phyloP scores from a whole-genome alignment of 2,113 vertebrate species.

The Phalacrocorax carbo region DNA sequence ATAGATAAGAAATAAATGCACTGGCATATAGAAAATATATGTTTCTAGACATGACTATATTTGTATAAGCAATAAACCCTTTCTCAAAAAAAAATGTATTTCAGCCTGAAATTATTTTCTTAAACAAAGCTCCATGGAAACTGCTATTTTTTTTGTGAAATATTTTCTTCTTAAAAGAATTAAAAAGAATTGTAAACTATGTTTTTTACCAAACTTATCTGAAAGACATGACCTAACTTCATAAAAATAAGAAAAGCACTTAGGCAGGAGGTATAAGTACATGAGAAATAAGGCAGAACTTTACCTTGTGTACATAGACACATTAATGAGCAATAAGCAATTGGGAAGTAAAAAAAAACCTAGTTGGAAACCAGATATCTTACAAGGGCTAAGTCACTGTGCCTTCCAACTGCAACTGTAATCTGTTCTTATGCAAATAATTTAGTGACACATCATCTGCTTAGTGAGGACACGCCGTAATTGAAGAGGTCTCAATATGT shows the following conservation, averaged over 20 bases:
- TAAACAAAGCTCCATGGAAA: not conserved
- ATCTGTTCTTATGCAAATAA: not conserved
- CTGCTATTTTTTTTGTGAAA: not conserved
- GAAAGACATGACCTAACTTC: not conserved
- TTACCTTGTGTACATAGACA: not conserved
- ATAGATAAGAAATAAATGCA: not conserved
- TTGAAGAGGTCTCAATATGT: not conserved
- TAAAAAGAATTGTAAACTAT: not conserved
- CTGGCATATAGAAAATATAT: not conserved
- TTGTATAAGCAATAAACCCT: not conserved
- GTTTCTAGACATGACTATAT: not conserved
- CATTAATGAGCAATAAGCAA: not conserved
- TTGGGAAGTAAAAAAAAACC: not conserved
- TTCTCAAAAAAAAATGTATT: not conserved
- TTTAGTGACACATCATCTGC: not conserved
- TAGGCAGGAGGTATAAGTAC: not conserved
- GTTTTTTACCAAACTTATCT: not conserved
- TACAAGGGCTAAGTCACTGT: not conserved
- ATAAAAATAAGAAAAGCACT: not conserved
- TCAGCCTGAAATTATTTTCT: not conserved
- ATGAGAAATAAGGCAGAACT: not conserved
- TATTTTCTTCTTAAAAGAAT: not conserved
- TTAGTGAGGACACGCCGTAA: not conserved
- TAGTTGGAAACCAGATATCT: not conserved
- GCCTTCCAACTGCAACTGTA: not conserved